Conservation (phyloP, 2,797 vertebrate species). For the Petrocephalus sullivani region DNA sequence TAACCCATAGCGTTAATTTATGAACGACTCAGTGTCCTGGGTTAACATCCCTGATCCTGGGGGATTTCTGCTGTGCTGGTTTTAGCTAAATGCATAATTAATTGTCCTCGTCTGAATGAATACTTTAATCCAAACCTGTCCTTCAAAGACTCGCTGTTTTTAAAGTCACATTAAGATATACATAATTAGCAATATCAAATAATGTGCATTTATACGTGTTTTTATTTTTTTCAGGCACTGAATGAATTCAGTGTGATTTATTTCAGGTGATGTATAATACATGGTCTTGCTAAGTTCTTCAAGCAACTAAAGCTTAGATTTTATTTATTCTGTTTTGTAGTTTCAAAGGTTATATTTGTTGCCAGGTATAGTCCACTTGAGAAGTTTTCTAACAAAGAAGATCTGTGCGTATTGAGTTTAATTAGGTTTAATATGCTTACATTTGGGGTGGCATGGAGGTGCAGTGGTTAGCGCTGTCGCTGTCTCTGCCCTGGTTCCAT, state of each 20-base stretch:
- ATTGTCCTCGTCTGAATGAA: background rate
- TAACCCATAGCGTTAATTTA: background rate
- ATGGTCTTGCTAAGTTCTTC: background rate
- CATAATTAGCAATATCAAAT: background rate
- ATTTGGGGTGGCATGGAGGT: background rate
- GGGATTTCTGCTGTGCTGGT: background rate
- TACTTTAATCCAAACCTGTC: background rate
- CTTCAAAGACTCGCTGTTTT: background rate
- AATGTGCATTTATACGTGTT: background rate
- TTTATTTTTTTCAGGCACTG: background rate
- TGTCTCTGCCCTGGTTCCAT: too few species aligned
- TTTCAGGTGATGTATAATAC: background rate
- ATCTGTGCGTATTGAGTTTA: background rate
- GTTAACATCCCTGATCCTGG: background rate
- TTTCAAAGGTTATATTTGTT: background rate
- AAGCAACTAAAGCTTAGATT: background rate
- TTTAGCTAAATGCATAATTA: background rate
- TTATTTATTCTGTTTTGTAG: background rate
- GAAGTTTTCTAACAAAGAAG: background rate
- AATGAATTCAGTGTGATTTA: background rate
- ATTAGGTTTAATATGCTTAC: background rate
- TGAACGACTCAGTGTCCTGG: background rate
- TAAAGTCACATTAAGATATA: background rate
- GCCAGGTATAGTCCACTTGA: background rate
- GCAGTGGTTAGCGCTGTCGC: too few species aligned